Evolutionary conservation across 2,888 invertebrate genomes (phyloP), one percentile per base, ranked within the genome.

Genomic region (Lobophora halterata): DNA sequence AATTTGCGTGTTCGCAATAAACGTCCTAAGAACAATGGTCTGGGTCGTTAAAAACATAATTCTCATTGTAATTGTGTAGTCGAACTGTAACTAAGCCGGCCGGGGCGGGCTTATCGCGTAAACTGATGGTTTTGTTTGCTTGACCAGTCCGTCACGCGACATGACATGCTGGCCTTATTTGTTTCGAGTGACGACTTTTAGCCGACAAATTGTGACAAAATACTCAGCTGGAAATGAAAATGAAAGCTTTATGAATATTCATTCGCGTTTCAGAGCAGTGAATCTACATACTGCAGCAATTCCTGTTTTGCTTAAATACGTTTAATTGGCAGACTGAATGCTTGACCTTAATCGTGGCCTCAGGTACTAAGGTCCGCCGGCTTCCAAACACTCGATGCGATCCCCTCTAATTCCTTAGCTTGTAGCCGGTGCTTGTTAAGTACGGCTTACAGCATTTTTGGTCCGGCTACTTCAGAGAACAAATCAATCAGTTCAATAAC

Each of bases 1-100:
- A 49, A 59, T 60, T 61, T 55, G 50, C 55, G 50, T 58, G 61
- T 61, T 47, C 25, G 50, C 61, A 64, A 64, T 69, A 66, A 64
- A 65, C 55, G 45, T 55, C 44, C 28, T 32, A 55, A 55, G 65
- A 70, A 68, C 70, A 71, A 71, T 67, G 60, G 64, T 57, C 46
- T 46, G 43, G 57, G 58, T 61, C 59, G 61, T 52, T 61, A 64
- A 62, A 65, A 62, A 58, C 64, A 61, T 66, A 63, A 67, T 57
- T 68, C 55, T 55, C 55, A 59, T 63, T 68, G 66, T 65, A 60
- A 58, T 56, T 56, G 61, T 45, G 53, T 49, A 57, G 53, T 26
- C 49, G 38, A 46, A 47, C 39, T 46, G 39, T 52, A 47, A 46
- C 45, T 48, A 44, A 47, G 55, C 45, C 43, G 20, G 18, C 21